phyloP scores from a whole-genome alignment of 2,888 invertebrate genomes.

The Falcaria lacertinaria region DNA sequence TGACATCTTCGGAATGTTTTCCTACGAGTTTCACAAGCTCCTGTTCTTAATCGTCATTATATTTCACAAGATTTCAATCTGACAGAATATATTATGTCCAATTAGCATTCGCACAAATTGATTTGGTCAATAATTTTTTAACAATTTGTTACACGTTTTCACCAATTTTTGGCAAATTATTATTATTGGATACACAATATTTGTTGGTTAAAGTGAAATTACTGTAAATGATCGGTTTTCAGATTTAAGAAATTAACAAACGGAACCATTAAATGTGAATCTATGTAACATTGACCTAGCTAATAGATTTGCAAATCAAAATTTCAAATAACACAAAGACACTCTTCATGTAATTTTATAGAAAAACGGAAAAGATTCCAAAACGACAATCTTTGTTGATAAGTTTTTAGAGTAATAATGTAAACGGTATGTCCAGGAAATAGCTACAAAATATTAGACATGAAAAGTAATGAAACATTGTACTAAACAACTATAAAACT shows the following conservation, averaged over 20 bases:
- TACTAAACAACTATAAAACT: background rate
- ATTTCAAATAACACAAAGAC: too few species aligned
- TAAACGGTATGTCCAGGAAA: too few species aligned
- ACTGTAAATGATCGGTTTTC: background rate
- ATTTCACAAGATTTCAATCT: background rate
- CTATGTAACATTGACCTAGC: too few species aligned
- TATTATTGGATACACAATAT: background rate
- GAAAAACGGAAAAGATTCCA: too few species aligned
- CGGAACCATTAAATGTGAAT: background rate
- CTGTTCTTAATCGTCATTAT: constrained; percentile 4
- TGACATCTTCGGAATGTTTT: constrained; percentile 8
- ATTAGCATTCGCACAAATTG: constrained; percentile 1
- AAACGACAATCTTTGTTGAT: too few species aligned
- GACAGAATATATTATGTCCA: background rate
- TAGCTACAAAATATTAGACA: too few species aligned
- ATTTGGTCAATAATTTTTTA: background rate
- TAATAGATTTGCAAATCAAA: too few species aligned
- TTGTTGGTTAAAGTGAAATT: background rate
- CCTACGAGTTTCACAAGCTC: constrained; percentile 3
- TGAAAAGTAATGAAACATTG: background rate
- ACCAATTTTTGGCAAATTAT: background rate
- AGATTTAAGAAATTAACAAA: background rate
- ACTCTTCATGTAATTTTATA: too few species aligned
- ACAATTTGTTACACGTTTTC: background rate
- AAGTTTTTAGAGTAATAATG: too few species aligned